Conservation (phyloP, 2,888 invertebrate genomes). For the Callosobruchus maculatus region DNA sequence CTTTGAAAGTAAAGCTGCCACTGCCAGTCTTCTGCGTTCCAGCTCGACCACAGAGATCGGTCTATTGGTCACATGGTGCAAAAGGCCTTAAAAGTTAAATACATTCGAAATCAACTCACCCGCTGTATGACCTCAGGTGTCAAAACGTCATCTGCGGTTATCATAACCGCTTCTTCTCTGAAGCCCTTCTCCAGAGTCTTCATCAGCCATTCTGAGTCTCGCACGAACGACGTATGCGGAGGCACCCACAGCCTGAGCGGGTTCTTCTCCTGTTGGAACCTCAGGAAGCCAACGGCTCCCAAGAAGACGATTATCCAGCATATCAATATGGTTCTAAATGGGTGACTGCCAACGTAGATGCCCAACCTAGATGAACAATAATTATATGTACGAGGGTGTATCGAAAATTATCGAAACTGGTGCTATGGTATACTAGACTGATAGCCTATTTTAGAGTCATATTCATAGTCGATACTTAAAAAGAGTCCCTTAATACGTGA, state of each 20-base stretch:
- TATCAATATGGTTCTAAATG: constrained; percentile 58
- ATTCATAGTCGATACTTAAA: too few relatives aligned
- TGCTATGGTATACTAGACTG: neutral
- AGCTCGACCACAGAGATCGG: too few relatives aligned
- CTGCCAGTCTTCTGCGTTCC: too few relatives aligned
- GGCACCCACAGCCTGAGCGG: constrained; percentile 76
- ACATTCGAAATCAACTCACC: constrained; percentile 33
- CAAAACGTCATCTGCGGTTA: constrained; percentile 65
- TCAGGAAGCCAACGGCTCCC: constrained; percentile 60
- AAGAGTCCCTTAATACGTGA: too few relatives aligned
- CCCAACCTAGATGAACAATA: constrained; percentile 52
- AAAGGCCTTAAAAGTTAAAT: too few relatives aligned
- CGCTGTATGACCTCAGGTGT: constrained; percentile 57
- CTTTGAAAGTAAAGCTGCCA: too few relatives aligned
- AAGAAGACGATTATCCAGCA: constrained; percentile 56
- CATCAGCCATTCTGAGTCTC: constrained; percentile 70
- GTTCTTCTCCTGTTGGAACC: constrained; percentile 70
- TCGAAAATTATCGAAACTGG: too few relatives aligned
- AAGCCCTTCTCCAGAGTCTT: constrained; percentile 62
- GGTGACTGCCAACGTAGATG: constrained; percentile 56
- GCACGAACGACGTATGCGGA: constrained; percentile 64
- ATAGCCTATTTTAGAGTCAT: too few relatives aligned
- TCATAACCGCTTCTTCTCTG: constrained; percentile 59
- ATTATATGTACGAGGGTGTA: neutral
- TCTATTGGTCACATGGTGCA: too few relatives aligned